These are phyloP conservation scores for Babyrousa celebensis DNA, from an alignment of 2,797 vertebrate genomes.

Conservation along the genomic window DNA sequence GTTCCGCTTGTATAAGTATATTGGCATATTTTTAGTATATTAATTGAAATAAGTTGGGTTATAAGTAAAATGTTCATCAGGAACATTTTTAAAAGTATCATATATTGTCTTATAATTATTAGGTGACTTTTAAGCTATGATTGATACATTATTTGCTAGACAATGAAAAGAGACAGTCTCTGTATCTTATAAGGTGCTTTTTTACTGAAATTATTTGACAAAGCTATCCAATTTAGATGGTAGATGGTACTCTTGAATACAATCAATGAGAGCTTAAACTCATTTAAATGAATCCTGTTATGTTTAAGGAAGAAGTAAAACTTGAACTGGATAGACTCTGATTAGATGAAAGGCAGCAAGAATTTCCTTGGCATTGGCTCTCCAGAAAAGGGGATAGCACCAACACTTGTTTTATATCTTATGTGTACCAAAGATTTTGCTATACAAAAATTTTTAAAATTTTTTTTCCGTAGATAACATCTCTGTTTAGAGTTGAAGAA, in stretches of 20 bases:
- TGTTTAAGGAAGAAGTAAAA: conserved; percentile 56
- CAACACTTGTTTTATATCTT: background rate
- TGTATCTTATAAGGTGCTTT: conserved; percentile 33
- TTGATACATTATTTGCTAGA: conserved; percentile 45
- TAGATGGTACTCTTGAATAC: conserved; percentile 3
- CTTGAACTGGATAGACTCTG: conserved; percentile 33
- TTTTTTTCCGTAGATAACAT: background rate
- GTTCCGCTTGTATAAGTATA: conserved; percentile 39
- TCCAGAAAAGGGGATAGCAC: background rate
- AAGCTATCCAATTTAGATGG: conserved; percentile 11
- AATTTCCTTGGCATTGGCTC: background rate
- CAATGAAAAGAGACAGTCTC: conserved; percentile 33
- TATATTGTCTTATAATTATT: conserved; percentile 51
- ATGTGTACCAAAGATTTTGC: conserved; percentile 10
- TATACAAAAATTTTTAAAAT: background rate
- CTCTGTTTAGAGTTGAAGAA: conserved; percentile 41
- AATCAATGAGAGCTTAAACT: conserved; percentile 9
- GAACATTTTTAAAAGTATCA: background rate
- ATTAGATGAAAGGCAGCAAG: background rate
- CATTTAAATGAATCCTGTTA: conserved; percentile 24
- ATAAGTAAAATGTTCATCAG: conserved; percentile 54
- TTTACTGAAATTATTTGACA: conserved; percentile 55
- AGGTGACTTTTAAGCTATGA: conserved; percentile 13
- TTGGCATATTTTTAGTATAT: conserved; percentile 56
- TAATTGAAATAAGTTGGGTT: conserved; percentile 34